Conservation (phyloP, 2,888 invertebrate species). For the Kryphioiulus occultus region DNA sequence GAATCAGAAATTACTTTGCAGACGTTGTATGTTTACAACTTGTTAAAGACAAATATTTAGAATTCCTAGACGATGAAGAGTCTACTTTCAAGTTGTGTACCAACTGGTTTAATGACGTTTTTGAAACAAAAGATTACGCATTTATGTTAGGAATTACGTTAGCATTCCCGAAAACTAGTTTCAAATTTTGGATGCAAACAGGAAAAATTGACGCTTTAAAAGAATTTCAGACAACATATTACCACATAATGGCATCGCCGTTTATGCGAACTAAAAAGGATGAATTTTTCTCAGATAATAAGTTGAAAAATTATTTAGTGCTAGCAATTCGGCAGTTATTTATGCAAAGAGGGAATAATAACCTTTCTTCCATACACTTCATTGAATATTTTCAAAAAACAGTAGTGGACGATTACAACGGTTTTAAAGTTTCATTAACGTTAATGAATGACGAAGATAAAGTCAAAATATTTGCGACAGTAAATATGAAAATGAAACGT, state of each 20-base stretch:
- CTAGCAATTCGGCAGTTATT: neutral
- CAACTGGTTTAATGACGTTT: neutral
- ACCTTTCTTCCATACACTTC: neutral
- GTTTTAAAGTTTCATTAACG: neutral
- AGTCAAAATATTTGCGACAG: neutral
- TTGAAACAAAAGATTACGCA: neutral
- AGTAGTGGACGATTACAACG: neutral
- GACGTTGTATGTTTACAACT: rapidly evolving
- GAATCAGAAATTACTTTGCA: neutral
- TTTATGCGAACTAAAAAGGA: neutral
- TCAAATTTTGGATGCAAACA: neutral
- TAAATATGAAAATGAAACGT: neutral
- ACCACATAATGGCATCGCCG: no score
- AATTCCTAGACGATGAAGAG: neutral
- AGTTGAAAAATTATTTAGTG: neutral
- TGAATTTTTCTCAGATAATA: neutral
- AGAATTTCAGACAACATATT: neutral
- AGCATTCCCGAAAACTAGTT: neutral
- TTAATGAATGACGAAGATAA: neutral
- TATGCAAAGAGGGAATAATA: neutral
- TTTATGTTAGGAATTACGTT: neutral
- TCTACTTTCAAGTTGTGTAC: neutral
- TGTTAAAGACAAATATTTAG: neutral
- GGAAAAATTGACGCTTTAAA: neutral
- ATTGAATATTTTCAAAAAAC: neutral